Conservation (phyloP, 2,113 vertebrate species). For the Xenopus borealis region DNA sequence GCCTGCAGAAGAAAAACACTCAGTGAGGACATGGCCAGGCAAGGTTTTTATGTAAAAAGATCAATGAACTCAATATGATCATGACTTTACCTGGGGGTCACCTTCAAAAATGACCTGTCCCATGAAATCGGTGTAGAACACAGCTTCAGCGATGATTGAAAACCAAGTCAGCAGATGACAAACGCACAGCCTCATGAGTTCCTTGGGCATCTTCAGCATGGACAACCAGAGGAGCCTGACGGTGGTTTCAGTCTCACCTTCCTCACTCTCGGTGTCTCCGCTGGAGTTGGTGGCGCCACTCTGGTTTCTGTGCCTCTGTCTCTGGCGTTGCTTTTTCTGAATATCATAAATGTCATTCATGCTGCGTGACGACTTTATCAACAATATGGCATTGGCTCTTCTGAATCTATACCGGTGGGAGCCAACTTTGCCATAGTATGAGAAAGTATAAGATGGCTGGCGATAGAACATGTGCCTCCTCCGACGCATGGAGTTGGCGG, state of each 20-base stretch:
- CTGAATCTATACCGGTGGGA: slow-evolving; percentile 77
- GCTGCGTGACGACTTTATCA: slow-evolving; percentile 87
- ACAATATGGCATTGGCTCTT: slow-evolving; percentile 78
- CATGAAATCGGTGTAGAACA: slow-evolving; percentile 98
- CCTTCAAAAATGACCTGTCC: slow-evolving; percentile 93
- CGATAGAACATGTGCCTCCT: slow-evolving; percentile 81
- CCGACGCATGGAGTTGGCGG: slow-evolving; percentile 67
- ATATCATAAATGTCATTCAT: slow-evolving; percentile 88
- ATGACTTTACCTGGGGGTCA: slow-evolving; percentile 76
- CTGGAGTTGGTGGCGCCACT: slow-evolving; percentile 76
- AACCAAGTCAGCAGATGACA: slow-evolving; percentile 97
- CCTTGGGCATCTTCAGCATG: slow-evolving; percentile 92
- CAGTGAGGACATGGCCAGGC: background rate
- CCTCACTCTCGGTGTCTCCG: slow-evolving; percentile 85
- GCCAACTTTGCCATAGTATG: slow-evolving; percentile 85
- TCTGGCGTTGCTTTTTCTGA: slow-evolving; percentile 71
- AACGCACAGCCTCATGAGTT: slow-evolving; percentile 82
- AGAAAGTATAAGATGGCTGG: slow-evolving; percentile 91
- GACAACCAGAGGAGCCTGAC: slow-evolving; percentile 90
- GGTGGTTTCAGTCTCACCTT: slow-evolving; percentile 75
- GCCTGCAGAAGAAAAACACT: slow-evolving; percentile 66
- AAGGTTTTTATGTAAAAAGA: background rate
- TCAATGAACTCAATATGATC: background rate
- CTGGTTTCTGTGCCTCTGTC: slow-evolving; percentile 63
- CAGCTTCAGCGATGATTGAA: slow-evolving; percentile 84